Evolutionary conservation across 2,888 invertebrate genomes (phyloP).

Genomic region (Strigamia crassipes): DNA sequence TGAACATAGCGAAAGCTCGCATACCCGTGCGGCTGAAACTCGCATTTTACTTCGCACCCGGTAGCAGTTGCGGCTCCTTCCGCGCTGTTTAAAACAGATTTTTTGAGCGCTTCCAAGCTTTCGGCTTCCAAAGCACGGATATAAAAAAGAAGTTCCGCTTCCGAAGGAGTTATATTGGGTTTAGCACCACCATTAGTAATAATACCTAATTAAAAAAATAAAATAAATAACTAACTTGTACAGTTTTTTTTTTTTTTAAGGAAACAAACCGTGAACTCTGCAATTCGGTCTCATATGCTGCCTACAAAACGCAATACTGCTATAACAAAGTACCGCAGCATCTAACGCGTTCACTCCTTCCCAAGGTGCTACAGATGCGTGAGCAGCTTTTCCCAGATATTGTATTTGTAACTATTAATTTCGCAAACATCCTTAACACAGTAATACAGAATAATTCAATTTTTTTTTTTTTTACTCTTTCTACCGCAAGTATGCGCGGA

Average conservation of each 20-base stretch:
- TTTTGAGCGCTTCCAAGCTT: conserved; percentile 54
- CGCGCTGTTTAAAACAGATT: conserved; percentile 54
- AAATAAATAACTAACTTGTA: neutral
- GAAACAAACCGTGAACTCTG: conserved; percentile 57
- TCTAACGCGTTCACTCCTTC: conserved; percentile 60
- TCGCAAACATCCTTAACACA: neutral
- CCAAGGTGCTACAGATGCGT: conserved; percentile 55
- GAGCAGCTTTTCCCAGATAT: conserved; percentile 53
- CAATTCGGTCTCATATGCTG: conserved; percentile 59
- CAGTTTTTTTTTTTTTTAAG: neutral
- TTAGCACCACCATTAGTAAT: conserved; percentile 52
- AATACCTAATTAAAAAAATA: conserved; percentile 49
- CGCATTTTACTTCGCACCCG: conserved; percentile 49
- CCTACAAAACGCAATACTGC: conserved; percentile 56
- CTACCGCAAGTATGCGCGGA: conserved; percentile 50
- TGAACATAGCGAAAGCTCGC: conserved; percentile 55
- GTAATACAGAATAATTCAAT: neutral
- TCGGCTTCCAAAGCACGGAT: conserved; percentile 54
- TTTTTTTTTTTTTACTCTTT: conserved; percentile 44
- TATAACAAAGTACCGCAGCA: conserved; percentile 58
- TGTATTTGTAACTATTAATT: conserved; percentile 43
- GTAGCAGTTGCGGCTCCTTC: conserved; percentile 54
- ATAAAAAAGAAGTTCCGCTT: conserved; percentile 54
- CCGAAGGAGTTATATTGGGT: conserved; percentile 54
- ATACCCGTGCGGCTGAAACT: conserved; percentile 51